phyloP scores from a whole-genome alignment of 2,113 vertebrate species.

The Catharus bicknelli region DNA sequence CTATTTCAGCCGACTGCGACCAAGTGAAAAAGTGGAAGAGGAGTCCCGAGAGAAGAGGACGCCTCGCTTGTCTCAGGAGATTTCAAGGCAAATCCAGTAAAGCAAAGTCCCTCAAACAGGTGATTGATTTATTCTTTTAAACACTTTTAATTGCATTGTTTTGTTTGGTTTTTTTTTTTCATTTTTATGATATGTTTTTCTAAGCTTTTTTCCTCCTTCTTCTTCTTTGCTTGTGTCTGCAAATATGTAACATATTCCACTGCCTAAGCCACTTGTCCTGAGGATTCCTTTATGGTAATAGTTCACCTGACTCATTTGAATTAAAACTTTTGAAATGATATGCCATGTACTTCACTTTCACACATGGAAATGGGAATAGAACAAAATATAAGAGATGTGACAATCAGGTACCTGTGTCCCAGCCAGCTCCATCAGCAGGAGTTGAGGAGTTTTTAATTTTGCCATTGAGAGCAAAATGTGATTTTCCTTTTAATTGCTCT shows the following conservation, averaged over 20 bases:
- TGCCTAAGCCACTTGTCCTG: neutral
- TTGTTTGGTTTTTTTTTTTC: neutral
- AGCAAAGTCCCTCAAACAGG: conserved; percentile 61
- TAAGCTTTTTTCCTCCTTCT: neutral
- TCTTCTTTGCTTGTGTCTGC: neutral
- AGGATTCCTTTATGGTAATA: neutral
- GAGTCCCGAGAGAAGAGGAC: conserved; percentile 52
- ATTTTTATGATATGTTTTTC: neutral
- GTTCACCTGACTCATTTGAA: neutral
- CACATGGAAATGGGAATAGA: neutral
- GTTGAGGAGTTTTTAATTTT: neutral
- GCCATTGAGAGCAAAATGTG: neutral
- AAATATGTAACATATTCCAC: neutral
- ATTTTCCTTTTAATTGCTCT: neutral
- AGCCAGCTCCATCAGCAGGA: neutral
- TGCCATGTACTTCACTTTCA: neutral
- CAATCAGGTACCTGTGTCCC: neutral
- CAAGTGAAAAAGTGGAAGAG: conserved; percentile 69
- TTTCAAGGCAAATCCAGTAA: conserved; percentile 32
- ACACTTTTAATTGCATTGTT: neutral
- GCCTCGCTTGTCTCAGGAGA: neutral
- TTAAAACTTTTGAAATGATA: neutral
- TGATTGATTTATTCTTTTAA: conserved; percentile 60
- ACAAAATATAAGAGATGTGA: neutral
- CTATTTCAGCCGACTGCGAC: conserved; percentile 79